Evolutionary conservation across 2,113 vertebrate genomes (phyloP), one percentile per base, ranked within the genome.

Genomic region (Oncorhynchus mykiss): DNA sequence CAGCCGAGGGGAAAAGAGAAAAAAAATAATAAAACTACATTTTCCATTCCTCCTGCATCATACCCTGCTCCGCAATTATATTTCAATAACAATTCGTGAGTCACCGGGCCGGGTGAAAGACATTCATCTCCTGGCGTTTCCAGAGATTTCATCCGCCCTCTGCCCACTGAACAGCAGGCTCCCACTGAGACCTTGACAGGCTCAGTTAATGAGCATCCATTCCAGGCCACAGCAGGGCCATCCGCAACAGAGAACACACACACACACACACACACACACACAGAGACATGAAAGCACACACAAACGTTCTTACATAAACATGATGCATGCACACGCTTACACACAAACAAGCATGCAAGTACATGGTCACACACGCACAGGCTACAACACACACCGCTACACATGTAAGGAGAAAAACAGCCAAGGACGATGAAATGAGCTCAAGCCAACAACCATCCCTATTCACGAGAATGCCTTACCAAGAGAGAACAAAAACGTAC

Each of bases 111-210:
- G 5, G 62, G 14, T 25, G 4, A 57, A 24, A 78, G 78, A 71
- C 67, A 71, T 51, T 62, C 67, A 65, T 64, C 34, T 39, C 31
- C 39, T 27, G 27, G 0, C 29, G 27, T 39, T 45, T 29, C 64
- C 72, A 68, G 65, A 81, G 80, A 89, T 75, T 77, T 88, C 86
- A 85, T 48, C 76, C 24, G 60, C 68, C 76, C 24, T 54, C 68
- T 78, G 78, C 80, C 74, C 75, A 73, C 75, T 66, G 65, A 86
- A 78, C 84, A 74, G 82, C 85, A 74, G 71, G 74, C 75, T 72
- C 75, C 65, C 12, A 5, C 22, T 13, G 24, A 14, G 25, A 25
- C 24, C 65, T 67, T 57, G 18, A 68, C 49, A 65, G 16, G 48
- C 39, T 25, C 22, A 27, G 65, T 14, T 67, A 45, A 67, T 67